Evolutionary conservation across 2,113 vertebrate genomes (phyloP), one percentile per base, ranked within the genome.

Genomic region (Gambusia affinis): DNA sequence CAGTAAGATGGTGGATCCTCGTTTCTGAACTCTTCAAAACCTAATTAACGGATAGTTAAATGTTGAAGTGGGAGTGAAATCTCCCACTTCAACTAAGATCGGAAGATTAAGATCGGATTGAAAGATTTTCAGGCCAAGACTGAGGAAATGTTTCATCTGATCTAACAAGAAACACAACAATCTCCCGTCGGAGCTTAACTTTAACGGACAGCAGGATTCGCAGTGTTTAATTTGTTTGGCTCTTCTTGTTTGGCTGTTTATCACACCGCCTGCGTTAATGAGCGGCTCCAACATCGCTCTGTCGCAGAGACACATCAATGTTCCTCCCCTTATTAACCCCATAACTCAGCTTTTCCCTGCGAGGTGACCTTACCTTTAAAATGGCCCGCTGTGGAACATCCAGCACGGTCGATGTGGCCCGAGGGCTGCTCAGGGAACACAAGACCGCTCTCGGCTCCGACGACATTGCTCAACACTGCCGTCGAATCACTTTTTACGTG

Each of bases 321-420:
- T 80, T 73, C 63, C 57, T 31, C 17, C 65, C 67, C 78, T 90
- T 92, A 92, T 92, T 92, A 92, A 87, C 81, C 64, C 79, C 85
- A 89, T 92, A 88, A 92, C 81, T 92, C 89, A 90, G 67, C 73
- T 30, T 11, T 12, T 60, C 14, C n/a, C 83, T 62, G 71, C 60
- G 71, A 51, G 72, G 64, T 14, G 47, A 61, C 66, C 75, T 76
- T 72, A 76, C 81, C 74, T 87, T 88, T 90, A 78, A 73, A 83
- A 69, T 47, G 60, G 83, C 72, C 80, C 80, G 29, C 11, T 29
- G 78, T 60, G 70, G 77, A 7, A 7, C 79, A 29, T 60, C 80
- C 35, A 51, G 19, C 44, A 35, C n/a, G 81, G 84, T 87, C 87
- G 78, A 90, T 88, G 85, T 44, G 6, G 72, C 60, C 15, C 63